phyloP scores from a whole-genome alignment of 2,888 invertebrate genomes.

The Hoplodrina blanda region DNA sequence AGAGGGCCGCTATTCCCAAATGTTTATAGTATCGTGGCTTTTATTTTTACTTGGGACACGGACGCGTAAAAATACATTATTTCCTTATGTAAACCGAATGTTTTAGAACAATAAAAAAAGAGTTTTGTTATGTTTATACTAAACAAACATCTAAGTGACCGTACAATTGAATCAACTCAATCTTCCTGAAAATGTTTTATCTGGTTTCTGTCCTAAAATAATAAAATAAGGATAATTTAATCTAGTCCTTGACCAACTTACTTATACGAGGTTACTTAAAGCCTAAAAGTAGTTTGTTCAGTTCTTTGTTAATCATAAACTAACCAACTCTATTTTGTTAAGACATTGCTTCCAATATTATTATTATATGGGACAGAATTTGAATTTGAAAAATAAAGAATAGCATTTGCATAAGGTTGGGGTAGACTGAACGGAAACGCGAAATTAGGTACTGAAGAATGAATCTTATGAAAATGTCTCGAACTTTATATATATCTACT shows the following conservation, averaged over 20 bases:
- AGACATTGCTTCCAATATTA: no score
- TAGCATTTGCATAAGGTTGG: no score
- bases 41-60: no score
- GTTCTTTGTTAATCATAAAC: neutral
- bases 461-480: no score
- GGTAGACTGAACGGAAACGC: no score
- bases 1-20: no score
- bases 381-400: no score
- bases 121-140: neutral
- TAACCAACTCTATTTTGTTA: neutral
- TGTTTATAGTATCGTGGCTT: no score
- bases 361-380: no score
- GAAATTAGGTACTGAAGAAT: no score
- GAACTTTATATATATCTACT: no score
- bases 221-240: slow-evolving; percentile 11
- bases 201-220: slow-evolving; percentile 16
- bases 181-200: slow-evolving; percentile 12
- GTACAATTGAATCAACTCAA: slow-evolving; percentile 15
- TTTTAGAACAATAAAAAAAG: neutral
- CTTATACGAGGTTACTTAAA: neutral
- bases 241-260: neutral
- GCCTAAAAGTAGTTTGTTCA: neutral
- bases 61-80: no score
- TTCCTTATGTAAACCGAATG: neutral
- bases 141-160: slow-evolving; percentile 10